phyloP scores from a whole-genome alignment of 2,113 vertebrate genomes.

The Morone saxatilis region DNA sequence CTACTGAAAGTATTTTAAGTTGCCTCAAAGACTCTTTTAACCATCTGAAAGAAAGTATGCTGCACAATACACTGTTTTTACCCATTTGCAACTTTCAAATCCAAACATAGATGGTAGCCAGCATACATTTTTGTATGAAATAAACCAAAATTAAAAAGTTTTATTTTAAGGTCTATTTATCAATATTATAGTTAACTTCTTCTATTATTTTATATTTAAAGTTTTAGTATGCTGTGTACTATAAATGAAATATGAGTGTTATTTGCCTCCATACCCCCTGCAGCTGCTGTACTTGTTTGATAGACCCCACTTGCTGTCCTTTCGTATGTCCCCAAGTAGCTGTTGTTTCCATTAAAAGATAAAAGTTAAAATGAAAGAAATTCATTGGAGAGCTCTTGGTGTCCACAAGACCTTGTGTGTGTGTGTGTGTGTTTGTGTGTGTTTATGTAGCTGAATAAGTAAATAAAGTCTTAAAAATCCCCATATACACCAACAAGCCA shows the following conservation, averaged over 20 bases:
- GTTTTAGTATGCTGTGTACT: too few relatives aligned
- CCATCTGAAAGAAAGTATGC: too few relatives aligned
- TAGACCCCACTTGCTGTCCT: neutral
- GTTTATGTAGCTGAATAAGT: constrained; percentile 9
- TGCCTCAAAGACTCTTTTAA: too few relatives aligned
- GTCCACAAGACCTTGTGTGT: neutral
- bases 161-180: neutral
- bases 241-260: too few relatives aligned
- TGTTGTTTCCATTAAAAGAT: neutral
- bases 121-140: too few relatives aligned
- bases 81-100: too few relatives aligned
- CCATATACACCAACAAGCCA: constrained; percentile 33
- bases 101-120: too few relatives aligned
- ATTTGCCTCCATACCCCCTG: neutral
- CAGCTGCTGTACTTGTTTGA: neutral
- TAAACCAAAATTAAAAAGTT: too few relatives aligned
- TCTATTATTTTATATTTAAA: neutral
- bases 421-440: neutral
- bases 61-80: too few relatives aligned
- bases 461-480: constrained; percentile 45
- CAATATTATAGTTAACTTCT: neutral
- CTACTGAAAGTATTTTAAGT: too few relatives aligned
- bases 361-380: constrained; percentile 23
- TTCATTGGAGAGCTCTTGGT: neutral
- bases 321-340: neutral